Base-by-base conservation (phyloP, 1,140 invertebrate genomes). In the Delia radicum region DNA sequence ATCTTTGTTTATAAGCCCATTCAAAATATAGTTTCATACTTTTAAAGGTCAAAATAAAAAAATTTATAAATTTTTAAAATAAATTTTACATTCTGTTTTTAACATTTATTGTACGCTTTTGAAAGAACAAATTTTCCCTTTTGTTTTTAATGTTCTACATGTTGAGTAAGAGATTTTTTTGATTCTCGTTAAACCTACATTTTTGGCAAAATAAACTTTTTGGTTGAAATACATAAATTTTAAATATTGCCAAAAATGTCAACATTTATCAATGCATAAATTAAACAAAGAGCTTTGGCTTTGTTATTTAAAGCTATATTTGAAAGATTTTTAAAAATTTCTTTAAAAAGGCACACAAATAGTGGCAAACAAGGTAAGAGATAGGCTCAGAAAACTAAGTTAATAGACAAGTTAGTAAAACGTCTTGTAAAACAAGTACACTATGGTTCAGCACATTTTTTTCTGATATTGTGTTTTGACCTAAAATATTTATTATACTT, bases 191-290 rank as follows among this genome's bases (percentile, higher is more conserved):
- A 10, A 10, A n/a, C n/a, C n/a, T n/a, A n/a, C n/a, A n/a, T n/a
- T n/a, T 37, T 55, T 55, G 48, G 48, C 48, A 55, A 55, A 24
- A 55, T 55, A 55, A 55, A 55, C 3, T 55, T 55, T 55, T 55
- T 55, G 21, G 46, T 55, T 55, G n/a, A 55, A 55, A 55, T 55
- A n/a, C 48, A 55, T 55, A 55, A 55, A 55, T 55, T 55, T 55
- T 55, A 55, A 55, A 21, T 55, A 24, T 55, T 55, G 48, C 48
- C 48, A 55, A 55, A 55, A 55, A 55, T 55, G n/a, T 55, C 48
- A 55, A 55, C 48, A 21, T 55, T 55, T 55, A 55, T 55, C 48
- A 55, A 55, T 18, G 48, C n/a, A 55, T 21, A 55, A 55, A 7
- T 55, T 18, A 55, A 55, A 55, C 24, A 24, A 24, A 55, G 21